Conservation (phyloP, 1,140 invertebrate genomes). For the Nomia melanderi region DNA sequence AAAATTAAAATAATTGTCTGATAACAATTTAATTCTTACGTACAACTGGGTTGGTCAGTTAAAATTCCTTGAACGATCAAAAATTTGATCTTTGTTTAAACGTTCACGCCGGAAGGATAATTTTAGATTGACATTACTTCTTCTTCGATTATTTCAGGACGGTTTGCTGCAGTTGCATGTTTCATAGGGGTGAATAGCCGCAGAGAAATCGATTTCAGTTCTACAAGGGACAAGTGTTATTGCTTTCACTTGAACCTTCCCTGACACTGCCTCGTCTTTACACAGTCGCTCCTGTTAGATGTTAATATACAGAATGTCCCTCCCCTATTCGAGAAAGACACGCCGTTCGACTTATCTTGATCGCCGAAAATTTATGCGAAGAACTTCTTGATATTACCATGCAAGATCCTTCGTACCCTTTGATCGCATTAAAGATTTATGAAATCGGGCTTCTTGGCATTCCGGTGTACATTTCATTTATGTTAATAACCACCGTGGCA, state of each 20-base stretch:
- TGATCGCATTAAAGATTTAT: background rate
- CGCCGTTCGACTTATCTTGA: background rate
- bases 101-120: background rate
- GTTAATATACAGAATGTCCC: background rate
- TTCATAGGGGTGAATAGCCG: constrained; percentile 67
- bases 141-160: constrained; percentile 40
- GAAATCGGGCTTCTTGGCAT: background rate
- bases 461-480: background rate
- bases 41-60: no score
- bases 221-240: constrained; percentile 55
- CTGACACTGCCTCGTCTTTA: background rate
- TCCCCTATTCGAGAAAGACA: background rate
- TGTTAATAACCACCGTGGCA: background rate
- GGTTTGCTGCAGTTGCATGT: constrained; percentile 60
- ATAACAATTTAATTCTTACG: no score
- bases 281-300: background rate
- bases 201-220: constrained; percentile 67
- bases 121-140: constrained; percentile 8
- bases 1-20: no score
- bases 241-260: constrained; percentile 43
- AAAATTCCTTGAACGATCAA: no score
- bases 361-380: background rate
- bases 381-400: background rate
- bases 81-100: background rate
- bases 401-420: background rate